phyloP scores from a whole-genome alignment of 2,888 invertebrate genomes.

The Cataglyphis livida region DNA sequence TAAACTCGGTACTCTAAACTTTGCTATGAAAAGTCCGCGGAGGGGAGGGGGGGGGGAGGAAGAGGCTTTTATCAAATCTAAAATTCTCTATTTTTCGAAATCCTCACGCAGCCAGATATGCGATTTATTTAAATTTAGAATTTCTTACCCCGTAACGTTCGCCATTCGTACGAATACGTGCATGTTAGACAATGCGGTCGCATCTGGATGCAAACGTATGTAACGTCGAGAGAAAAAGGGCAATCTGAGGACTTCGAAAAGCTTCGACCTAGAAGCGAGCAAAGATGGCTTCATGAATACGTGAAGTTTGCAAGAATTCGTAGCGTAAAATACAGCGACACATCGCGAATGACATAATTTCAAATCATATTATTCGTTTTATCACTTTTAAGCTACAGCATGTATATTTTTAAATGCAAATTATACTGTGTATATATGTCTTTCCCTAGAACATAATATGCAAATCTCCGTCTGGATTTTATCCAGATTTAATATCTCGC shows the following conservation, averaged over 20 bases:
- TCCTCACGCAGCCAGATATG: conserved; percentile 30
- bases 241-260: conserved; percentile 28
- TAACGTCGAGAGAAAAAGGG: conserved; percentile 27
- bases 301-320: conserved; percentile 22
- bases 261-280: conserved; percentile 27
- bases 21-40: conserved; percentile 48
- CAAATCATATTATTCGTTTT: conserved; percentile 1
- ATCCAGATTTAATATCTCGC: conserved; percentile 4
- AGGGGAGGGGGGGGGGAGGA: background rate
- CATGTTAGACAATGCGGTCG: conserved; percentile 39
- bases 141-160: conserved; percentile 36
- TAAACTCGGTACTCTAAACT: conserved; percentile 59
- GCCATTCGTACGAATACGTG: conserved; percentile 17
- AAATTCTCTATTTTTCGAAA: conserved; percentile 54
- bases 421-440: background rate
- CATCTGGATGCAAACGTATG: conserved; percentile 41
- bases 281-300: conserved; percentile 45
- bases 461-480: background rate
- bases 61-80: conserved; percentile 55
- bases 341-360: background rate
- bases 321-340: conserved; percentile 9
- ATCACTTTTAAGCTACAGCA: background rate
- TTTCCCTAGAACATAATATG: background rate
- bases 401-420: background rate
- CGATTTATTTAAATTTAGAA: conserved; percentile 54